Percentiles rank a stretch among this genome's conserved stretches.
These are phyloP conservation scores for Orestias chungarensis DNA, from an alignment of 2,797 vertebrate genomes.

Conservation along the genomic window DNA sequence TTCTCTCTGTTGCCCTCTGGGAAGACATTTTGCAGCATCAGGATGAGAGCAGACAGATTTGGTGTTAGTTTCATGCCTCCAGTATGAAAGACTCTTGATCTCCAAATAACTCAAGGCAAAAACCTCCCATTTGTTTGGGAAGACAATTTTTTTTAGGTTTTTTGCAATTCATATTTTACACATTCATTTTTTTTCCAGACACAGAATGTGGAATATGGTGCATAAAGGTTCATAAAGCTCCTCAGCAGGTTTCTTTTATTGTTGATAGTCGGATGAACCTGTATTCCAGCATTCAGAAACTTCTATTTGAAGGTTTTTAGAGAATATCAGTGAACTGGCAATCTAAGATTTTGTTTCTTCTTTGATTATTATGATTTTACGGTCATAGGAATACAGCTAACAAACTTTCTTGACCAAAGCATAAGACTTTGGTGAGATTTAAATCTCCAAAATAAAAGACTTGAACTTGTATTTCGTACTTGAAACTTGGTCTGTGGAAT, in stretches of 20 bases:
- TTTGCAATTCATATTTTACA: background rate
- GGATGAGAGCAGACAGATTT: background rate
- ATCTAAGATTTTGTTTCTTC: too few relatives aligned
- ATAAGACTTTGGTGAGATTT: too few relatives aligned
- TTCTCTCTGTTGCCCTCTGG: background rate
- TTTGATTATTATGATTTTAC: too few relatives aligned
- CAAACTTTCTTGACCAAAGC: too few relatives aligned
- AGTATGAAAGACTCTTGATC: background rate
- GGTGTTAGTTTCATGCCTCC: background rate
- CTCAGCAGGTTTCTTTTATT: background rate
- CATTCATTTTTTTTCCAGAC: background rate
- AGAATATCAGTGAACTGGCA: too few relatives aligned
- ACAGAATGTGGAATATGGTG: background rate
- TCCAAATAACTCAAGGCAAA: background rate
- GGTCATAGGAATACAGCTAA: too few relatives aligned
- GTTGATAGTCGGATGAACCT: too few relatives aligned
- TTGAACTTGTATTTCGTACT: too few relatives aligned
- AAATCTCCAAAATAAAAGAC: too few relatives aligned
- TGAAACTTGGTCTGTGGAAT: too few relatives aligned
- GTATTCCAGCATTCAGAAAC: too few relatives aligned
- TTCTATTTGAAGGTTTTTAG: too few relatives aligned
- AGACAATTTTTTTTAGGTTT: background rate
- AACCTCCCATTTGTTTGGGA: background rate
- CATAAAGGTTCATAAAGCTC: background rate
- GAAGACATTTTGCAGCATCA: background rate